Percentiles rank a stretch among this genome's conserved stretches.
Evolutionary conservation across 2,888 invertebrate species (phyloP).

Genomic region (Drosophila koepferae): DNA sequence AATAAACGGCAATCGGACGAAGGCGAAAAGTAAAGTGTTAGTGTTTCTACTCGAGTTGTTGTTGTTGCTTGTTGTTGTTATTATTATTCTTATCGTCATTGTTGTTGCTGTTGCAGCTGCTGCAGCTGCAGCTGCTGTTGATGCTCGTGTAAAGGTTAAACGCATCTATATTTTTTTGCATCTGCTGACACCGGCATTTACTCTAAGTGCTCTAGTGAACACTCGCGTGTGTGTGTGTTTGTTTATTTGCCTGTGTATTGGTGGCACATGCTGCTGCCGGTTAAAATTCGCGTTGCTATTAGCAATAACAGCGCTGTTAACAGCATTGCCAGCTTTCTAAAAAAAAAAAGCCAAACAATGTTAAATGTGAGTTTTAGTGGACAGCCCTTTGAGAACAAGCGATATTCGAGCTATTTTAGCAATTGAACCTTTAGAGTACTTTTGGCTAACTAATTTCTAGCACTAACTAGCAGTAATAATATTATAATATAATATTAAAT

Average conservation of each 20-base stretch:
- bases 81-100: slow-evolving; percentile 8
- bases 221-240: slow-evolving; percentile 34
- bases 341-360: slow-evolving; percentile 14
- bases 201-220: slow-evolving; percentile 36
- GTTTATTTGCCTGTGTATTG: slow-evolving; percentile 39
- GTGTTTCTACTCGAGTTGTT: slow-evolving; percentile 7
- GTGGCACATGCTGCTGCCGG: slow-evolving; percentile 38
- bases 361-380: slow-evolving; percentile 3
- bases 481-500: neutral
- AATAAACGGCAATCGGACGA: slow-evolving; percentile 39
- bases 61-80: slow-evolving; percentile 11
- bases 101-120: slow-evolving; percentile 14
- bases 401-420: neutral
- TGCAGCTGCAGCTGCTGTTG: slow-evolving; percentile 9
- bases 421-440: neutral
- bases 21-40: slow-evolving; percentile 36
- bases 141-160: slow-evolving; percentile 22
- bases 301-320: slow-evolving; percentile 51
- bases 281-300: slow-evolving; percentile 50
- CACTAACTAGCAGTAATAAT: neutral
- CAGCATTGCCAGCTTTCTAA: slow-evolving; percentile 51
- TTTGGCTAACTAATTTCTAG: neutral
- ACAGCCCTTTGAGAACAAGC: slow-evolving; percentile 1
- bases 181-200: slow-evolving; percentile 43
- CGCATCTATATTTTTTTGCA: slow-evolving; percentile 26